Evolutionary conservation across 2,113 vertebrate genomes (phyloP).

Genomic region (Gallinago jamesoni): DNA sequence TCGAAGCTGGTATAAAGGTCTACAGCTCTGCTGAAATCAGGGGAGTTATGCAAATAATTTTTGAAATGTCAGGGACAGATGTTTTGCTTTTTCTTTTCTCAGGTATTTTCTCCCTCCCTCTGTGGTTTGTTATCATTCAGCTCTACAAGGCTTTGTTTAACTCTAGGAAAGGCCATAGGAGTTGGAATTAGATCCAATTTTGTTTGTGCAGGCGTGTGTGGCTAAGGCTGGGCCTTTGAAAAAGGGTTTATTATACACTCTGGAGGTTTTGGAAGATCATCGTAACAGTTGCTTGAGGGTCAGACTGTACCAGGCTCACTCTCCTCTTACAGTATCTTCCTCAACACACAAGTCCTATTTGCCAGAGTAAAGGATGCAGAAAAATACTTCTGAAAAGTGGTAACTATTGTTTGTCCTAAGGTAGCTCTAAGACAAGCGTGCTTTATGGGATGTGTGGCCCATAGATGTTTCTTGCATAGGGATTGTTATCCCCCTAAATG

Average conservation of each 20-base stretch:
- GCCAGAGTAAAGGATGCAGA: neutral
- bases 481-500: neutral
- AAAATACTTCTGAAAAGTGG: neutral
- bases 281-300: neutral
- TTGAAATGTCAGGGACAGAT: conserved; percentile 17
- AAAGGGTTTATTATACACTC: neutral
- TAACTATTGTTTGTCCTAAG: neutral
- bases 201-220: conserved; percentile 59
- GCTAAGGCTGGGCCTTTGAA: conserved; percentile 44
- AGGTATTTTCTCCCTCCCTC: neutral
- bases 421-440: neutral
- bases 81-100: neutral
- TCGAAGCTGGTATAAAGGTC: neutral
- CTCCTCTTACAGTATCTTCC: neutral
- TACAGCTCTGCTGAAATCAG: neutral
- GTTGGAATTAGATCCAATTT: conserved; percentile 29
- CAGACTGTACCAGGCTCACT: neutral
- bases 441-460: neutral
- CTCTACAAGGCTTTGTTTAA: conserved; percentile 47
- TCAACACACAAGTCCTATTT: neutral
- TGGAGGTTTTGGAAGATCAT: conserved; percentile 24
- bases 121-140: conserved; percentile 54
- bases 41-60: conserved; percentile 4
- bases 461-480: neutral
- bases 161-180: conserved; percentile 39